Evolutionary conservation across 2,888 invertebrate species (phyloP), one percentile per base, ranked within the genome.

Genomic region (Thyatira batis): DNA sequence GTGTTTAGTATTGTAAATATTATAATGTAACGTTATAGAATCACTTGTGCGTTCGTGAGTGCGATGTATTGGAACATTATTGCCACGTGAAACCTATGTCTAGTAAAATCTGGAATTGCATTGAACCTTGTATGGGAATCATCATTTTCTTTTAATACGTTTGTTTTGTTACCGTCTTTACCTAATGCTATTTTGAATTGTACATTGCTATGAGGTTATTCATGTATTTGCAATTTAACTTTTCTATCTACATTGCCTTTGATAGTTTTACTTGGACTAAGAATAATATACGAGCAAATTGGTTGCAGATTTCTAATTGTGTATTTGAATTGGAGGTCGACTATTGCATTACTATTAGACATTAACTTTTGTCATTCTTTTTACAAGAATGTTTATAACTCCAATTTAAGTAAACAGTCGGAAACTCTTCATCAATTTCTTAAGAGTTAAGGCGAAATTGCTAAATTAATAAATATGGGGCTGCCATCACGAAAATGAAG

Each of bases 401-500:
- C 39, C 48, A 55, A 25, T 53, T 59, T 54, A 57, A 52, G 58
- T 57, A 52, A 53, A 51, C 48, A 56, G 60, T 60, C 58, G 53
- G 55, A 53, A 59, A 53, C 48, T 60, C 67, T 71, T 61, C 50
- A 30, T 51, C 56, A 58, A 57, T 21, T 28, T 69, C 39, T 55
- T 39, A 67, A 65, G 53, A 61, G 65, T 69, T 73, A 73, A 76
- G 71, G 63, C 66, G 67, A 67, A 61, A 75, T 72, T 67, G 39
- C 71, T 74, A 65, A 67, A 71, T 76, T 69, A 71, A 67, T 67
- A 71, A 64, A 70, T 72, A 73, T 69, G 80, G 82, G 78, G 89
- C 89, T 90, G 89, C 90, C 91, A 88, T 84, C 85, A 82, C 74
- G 89, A 84, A 89, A 91, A 88, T 89, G 75, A 90, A 87, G 92